Conservation (phyloP, 2,888 invertebrate genomes). For the Willowsia nigromaculata region DNA sequence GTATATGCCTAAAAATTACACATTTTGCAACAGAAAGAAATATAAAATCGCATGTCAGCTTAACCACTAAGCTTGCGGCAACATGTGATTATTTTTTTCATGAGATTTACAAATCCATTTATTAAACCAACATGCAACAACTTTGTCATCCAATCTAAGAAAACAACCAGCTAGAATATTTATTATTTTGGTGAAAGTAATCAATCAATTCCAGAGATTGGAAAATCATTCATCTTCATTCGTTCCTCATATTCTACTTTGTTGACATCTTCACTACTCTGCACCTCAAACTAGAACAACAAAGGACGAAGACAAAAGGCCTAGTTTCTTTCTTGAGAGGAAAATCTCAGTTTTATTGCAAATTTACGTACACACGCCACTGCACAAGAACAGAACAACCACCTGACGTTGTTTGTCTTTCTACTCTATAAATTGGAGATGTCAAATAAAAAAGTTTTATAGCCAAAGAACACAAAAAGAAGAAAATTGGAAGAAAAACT, state of each 20-base stretch:
- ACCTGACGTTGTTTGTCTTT: constrained; percentile 7
- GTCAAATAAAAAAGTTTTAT: constrained; percentile 30
- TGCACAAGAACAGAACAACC: not conserved
- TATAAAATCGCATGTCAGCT: no score
- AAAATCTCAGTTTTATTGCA: not conserved
- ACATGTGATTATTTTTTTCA: not conserved
- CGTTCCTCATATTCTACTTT: not conserved
- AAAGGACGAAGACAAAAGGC: not conserved
- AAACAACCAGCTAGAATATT: constrained; percentile 36
- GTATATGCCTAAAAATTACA: no score
- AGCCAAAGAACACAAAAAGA: not conserved
- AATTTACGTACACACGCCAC: not conserved
- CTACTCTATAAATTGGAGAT: not conserved
- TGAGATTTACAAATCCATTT: constrained; percentile 37
- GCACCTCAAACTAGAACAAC: not conserved
- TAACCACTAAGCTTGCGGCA: not conserved
- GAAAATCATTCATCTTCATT: constrained; percentile 55
- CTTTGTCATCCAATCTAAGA: not conserved
- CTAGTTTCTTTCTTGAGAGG: not conserved
- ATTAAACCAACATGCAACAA: not conserved
- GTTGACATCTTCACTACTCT: not conserved
- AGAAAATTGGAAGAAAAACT: not conserved
- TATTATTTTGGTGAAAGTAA: constrained; percentile 39
- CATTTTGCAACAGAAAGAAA: no score
- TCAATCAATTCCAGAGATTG: constrained; percentile 57